These are phyloP conservation scores for Cosmopolites sordidus DNA, from an alignment of 2,888 invertebrate genomes.

Conservation along the genomic window DNA sequence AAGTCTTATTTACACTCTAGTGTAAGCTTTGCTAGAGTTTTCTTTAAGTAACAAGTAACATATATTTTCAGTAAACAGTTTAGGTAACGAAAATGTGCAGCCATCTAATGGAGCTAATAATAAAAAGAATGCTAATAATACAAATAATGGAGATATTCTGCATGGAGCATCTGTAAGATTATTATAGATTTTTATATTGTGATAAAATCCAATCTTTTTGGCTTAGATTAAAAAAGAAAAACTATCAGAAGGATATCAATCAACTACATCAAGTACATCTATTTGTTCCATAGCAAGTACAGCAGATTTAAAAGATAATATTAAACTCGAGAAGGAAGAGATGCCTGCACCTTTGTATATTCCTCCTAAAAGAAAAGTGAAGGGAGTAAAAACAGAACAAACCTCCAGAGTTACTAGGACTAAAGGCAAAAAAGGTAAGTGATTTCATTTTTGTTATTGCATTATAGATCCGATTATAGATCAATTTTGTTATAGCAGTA, in stretches of 20 bases:
- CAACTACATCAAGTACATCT: background rate
- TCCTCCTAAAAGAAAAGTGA: slow-evolving; percentile 33
- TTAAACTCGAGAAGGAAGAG: slow-evolving; percentile 26
- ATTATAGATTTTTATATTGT: no score
- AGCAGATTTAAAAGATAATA: slow-evolving; percentile 1
- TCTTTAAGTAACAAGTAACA: no score
- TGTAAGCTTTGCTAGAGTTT: no score
- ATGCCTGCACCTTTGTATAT: slow-evolving; percentile 36
- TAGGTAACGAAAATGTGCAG: no score
- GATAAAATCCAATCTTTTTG: background rate
- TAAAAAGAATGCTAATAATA: no score
- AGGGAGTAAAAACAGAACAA: slow-evolving; percentile 22
- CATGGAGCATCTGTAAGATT: no score
- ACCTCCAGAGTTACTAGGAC: slow-evolving; percentile 24
- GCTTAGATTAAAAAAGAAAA: slow-evolving; percentile 15
- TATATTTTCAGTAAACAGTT: no score
- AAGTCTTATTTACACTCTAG: no score
- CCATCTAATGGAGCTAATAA: no score
- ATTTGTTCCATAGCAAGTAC: background rate
- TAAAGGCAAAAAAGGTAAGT: slow-evolving; percentile 18
- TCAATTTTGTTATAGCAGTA: background rate
- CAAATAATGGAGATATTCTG: no score
- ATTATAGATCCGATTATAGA: no score
- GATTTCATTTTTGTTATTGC: slow-evolving; percentile 1
- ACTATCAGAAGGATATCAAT: slow-evolving; percentile 6